phyloP scores from a whole-genome alignment of 2,113 vertebrate genomes.

The Corythornis cristatus region DNA sequence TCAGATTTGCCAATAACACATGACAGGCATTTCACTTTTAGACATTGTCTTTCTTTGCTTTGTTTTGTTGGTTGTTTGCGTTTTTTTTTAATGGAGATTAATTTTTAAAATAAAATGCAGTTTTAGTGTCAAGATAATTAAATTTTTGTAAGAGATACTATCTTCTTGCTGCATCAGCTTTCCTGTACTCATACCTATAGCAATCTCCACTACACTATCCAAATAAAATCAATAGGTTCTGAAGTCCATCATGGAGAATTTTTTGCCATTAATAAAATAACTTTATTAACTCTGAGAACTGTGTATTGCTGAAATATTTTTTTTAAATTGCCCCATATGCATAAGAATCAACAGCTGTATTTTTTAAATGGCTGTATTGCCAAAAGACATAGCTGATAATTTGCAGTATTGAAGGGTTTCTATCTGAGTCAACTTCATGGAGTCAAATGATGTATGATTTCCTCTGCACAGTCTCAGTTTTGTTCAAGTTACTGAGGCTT shows the following conservation, averaged over 20 bases:
- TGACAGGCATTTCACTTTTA: conserved; percentile 25
- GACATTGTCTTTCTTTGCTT: background rate
- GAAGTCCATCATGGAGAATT: background rate
- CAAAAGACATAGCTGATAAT: background rate
- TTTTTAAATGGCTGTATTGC: background rate
- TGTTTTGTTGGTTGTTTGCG: background rate
- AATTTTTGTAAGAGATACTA: conserved; percentile 35
- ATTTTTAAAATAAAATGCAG: conserved; percentile 41
- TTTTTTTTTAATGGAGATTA: conserved; percentile 42
- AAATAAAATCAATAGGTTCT: conserved; percentile 57
- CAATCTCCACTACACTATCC: background rate
- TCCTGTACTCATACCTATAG: conserved; percentile 6
- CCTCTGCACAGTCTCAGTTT: background rate
- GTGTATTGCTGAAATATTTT: conserved; percentile 1
- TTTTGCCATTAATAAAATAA: conserved; percentile 27
- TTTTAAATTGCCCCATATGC: background rate
- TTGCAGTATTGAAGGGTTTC: background rate
- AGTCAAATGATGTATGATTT: background rate
- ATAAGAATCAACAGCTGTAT: conserved; percentile 11
- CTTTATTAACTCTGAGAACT: background rate
- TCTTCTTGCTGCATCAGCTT: conserved; percentile 40
- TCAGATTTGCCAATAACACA: conserved; percentile 27
- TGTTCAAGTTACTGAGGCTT: background rate
- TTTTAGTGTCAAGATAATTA: conserved; percentile 47
- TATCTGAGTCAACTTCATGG: background rate